Evolutionary conservation across 2,888 invertebrate species (phyloP), one percentile per base, ranked within the genome.

Genomic region (Leptothorax acervorum): DNA sequence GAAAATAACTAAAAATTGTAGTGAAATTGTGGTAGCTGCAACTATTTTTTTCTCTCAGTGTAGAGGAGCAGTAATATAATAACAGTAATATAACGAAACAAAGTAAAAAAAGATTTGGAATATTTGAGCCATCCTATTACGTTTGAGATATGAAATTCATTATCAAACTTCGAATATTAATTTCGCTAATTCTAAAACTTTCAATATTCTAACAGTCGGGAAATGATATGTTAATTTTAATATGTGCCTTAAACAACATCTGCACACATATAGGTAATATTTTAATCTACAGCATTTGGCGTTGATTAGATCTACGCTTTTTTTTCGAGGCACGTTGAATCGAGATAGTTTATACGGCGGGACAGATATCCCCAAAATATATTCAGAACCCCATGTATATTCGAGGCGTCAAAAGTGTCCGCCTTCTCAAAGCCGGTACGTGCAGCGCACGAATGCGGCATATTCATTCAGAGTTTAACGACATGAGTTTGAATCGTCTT

Each of bases 391-490:
- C 15, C 31, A 18, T 12, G 8, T 42, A 11, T 23, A 78, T 78
- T 42, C n/a, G 53, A n/a, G 28, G 28, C n/a, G 15, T 35, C 8
- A 23, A 79, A 78, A 70, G 57, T 31, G 23, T 35, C 18, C 23
- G 45, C n/a, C 12, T 45, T 55, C 0, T 9, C 31, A 8, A 53
- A 55, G 6, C 9, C n/a, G 28, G 11, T 70, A 70, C 8, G 35
- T 18, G 45, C 23, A 3, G 3, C 45, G 12, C 60, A 51, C 66
- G 57, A 87, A 88, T n/a, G 82, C 75, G 51, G 82, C 83, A 66
- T 88, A 86, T 87, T 86, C 88, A 84, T 88, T 86, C 65, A 63
- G 74, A 28, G 68, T 85, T 83, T 75, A 83, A 81, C 81, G 85
- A 85, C 76, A 42, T 62, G 42, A 48, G 42, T n/a, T n/a, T 18